These are phyloP conservation scores for Cerastis rubricosa DNA, from an alignment of 2,888 invertebrate species.

Conservation along the genomic window DNA sequence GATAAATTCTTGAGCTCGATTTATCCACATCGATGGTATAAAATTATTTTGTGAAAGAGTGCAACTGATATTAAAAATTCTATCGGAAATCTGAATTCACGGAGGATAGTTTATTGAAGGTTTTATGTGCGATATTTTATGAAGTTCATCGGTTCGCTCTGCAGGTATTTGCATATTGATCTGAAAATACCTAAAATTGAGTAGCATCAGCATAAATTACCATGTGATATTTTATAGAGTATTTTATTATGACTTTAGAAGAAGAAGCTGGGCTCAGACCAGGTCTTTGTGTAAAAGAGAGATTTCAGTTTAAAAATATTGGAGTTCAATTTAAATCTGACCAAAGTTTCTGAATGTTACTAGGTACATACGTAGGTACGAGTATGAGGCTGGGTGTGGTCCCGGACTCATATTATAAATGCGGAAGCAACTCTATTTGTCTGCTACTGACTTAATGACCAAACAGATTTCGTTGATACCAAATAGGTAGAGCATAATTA, in stretches of 20 bases:
- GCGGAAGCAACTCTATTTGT: neutral
- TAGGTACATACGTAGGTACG: too few relatives aligned
- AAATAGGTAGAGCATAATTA: neutral
- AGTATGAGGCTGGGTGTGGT: too few relatives aligned
- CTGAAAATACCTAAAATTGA: neutral
- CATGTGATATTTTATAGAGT: neutral
- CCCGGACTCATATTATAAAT: neutral
- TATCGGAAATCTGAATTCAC: conserved; percentile 15
- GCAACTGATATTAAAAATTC: conserved; percentile 43
- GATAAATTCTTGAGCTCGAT: conserved; percentile 14
- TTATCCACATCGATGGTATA: conserved; percentile 20
- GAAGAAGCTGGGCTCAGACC: neutral
- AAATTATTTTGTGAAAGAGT: conserved; percentile 15
- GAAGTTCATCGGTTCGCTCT: neutral
- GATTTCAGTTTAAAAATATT: neutral
- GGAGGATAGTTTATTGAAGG: conserved; percentile 20
- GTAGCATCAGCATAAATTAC: neutral
- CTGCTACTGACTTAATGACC: neutral
- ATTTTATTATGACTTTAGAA: neutral
- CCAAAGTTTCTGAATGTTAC: neutral
- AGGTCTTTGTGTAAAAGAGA: neutral
- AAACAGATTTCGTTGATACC: neutral
- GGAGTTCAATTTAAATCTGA: neutral
- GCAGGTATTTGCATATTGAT: conserved; percentile 7
- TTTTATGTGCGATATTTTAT: conserved; percentile 1